Evolutionary conservation across 2,797 vertebrate genomes (phyloP).

Genomic region (Lemur catta): DNA sequence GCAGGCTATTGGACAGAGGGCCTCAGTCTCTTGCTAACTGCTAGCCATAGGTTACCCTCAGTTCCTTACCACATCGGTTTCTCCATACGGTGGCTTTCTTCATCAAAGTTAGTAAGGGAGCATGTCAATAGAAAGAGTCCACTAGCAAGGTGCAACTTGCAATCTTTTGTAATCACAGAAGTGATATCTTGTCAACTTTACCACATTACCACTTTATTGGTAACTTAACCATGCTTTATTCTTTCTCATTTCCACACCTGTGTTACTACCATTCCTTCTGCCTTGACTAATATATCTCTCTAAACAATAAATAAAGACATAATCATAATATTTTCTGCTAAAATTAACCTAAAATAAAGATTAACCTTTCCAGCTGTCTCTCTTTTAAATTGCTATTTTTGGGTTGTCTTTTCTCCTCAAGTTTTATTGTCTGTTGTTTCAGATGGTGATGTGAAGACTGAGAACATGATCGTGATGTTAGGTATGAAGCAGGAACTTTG

Average conservation of each 20-base stretch:
- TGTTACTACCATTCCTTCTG: neutral
- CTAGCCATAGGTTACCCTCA: neutral
- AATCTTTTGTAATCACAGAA: neutral
- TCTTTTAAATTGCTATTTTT: neutral
- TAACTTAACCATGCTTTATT: neutral
- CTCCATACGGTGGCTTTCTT: neutral
- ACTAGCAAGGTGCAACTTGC: neutral
- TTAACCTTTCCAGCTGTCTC: neutral
- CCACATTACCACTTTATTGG: neutral
- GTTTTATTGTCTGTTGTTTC: neutral
- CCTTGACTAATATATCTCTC: neutral
- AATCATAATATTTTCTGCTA: neutral
- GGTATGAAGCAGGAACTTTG: neutral
- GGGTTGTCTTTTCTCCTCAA: neutral
- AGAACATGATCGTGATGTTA: neutral
- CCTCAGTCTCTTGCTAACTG: neutral
- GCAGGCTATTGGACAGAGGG: neutral
- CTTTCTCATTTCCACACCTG: neutral
- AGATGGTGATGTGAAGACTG: neutral
- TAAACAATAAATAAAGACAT: neutral
- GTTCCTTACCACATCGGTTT: neutral
- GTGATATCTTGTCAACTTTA: neutral
- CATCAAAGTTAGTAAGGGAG: neutral
- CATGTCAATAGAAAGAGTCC: neutral
- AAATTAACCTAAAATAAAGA: neutral